Conservation (phyloP, 2,797 vertebrate species). For the Picus viridis region DNA sequence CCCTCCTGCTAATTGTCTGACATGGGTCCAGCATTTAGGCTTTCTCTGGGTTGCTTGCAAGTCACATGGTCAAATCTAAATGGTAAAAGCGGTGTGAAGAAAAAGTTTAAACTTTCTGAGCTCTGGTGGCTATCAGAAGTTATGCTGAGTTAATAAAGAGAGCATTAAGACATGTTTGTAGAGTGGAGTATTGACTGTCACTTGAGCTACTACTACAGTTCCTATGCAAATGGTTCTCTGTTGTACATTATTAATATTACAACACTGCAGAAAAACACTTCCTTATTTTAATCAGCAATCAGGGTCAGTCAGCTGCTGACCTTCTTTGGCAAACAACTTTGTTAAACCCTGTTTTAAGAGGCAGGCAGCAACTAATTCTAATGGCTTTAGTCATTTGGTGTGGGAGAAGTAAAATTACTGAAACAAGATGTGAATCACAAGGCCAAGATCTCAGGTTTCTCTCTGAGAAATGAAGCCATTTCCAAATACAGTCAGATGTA, state of each 20-base stretch:
- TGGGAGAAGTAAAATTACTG: constrained; percentile 25
- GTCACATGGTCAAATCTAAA: neutral
- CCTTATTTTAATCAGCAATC: neutral
- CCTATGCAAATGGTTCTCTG: neutral
- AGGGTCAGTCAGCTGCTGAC: neutral
- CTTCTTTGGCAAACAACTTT: neutral
- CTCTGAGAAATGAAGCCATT: neutral
- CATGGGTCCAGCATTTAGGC: too few species aligned
- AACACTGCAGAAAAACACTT: neutral
- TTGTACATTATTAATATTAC: neutral
- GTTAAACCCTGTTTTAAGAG: neutral
- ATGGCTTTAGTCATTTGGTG: neutral
- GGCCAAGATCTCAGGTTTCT: neutral
- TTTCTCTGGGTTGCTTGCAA: neutral
- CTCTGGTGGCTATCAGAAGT: neutral
- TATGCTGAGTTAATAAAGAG: neutral
- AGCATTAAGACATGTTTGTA: neutral
- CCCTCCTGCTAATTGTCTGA: neutral
- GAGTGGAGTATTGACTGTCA: neutral
- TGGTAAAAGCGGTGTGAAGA: neutral
- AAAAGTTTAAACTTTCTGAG: neutral
- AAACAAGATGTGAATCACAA: constrained; percentile 30
- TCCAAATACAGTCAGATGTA: neutral
- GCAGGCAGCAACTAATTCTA: neutral
- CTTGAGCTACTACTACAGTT: neutral